A percentile compares a stretch with the other conserved stretches of the same genome.
phyloP scores from a whole-genome alignment of 2,888 invertebrate species.

The Eremobia ochroleuca region DNA sequence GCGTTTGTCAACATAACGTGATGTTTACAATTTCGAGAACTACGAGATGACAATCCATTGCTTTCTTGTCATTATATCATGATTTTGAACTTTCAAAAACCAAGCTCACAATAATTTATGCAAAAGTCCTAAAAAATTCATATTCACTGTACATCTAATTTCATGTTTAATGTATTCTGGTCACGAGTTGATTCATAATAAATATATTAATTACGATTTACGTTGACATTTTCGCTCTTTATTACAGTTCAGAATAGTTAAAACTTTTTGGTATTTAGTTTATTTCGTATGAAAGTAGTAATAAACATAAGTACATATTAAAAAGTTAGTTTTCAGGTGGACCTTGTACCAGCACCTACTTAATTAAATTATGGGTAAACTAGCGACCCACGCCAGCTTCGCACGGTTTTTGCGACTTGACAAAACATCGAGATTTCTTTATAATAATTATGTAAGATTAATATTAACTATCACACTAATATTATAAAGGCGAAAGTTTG shows the following conservation, averaged over 20 bases:
- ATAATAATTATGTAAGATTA: too few relatives aligned
- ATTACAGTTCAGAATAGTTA: conserved; percentile 23
- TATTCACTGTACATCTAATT: conserved; percentile 7
- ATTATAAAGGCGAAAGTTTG: too few relatives aligned
- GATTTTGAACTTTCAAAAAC: neutral
- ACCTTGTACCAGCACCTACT: neutral
- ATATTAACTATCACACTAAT: too few relatives aligned
- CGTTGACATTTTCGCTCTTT: conserved; percentile 24
- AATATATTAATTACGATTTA: conserved; percentile 48
- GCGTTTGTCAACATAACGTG: too few relatives aligned
- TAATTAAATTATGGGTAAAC: conserved; percentile 1
- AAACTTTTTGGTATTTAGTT: conserved; percentile 22
- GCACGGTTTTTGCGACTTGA: neutral
- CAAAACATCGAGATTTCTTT: neutral
- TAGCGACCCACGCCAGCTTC: neutral
- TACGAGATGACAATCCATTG: neutral
- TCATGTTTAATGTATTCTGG: conserved; percentile 44
- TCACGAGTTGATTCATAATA: conserved; percentile 18
- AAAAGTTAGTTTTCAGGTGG: neutral
- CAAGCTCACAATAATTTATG: neutral
- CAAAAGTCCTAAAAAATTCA: conserved; percentile 4
- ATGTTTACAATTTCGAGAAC: neutral
- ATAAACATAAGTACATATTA: conserved; percentile 6
- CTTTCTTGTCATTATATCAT: neutral
- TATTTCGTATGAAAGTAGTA: neutral